A percentile compares a stretch with the other conserved stretches of the same genome.
phyloP scores from a whole-genome alignment of 2,888 invertebrate species.

The Tetragonisca angustula region DNA sequence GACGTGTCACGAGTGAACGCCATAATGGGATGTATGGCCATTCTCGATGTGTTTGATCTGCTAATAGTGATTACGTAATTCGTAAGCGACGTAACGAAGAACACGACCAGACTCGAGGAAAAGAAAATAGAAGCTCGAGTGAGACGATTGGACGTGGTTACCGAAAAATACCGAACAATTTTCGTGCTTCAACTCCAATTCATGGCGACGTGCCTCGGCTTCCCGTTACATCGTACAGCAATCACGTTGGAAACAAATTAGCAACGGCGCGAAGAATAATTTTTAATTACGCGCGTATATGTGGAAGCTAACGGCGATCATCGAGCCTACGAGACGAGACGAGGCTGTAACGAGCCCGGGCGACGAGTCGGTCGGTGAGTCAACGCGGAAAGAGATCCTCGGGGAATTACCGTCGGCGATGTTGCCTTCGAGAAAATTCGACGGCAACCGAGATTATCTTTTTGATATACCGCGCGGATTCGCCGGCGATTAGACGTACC shows the following conservation, averaged over 20 bases:
- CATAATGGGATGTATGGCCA: neutral
- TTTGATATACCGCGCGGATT: conserved; percentile 69
- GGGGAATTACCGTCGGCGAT: conserved; percentile 44
- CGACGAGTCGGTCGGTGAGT: conserved; percentile 19
- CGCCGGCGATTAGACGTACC: conserved; percentile 28
- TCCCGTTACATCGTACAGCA: neutral
- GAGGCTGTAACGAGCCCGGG: conserved; percentile 34
- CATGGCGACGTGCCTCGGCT: neutral
- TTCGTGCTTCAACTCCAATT: neutral
- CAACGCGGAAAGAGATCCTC: conserved; percentile 25
- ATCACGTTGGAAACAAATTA: conserved; percentile 9
- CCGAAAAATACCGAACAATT: neutral
- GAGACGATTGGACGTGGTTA: neutral
- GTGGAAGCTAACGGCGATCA: conserved; percentile 7
- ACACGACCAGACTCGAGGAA: neutral
- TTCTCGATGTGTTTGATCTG: neutral
- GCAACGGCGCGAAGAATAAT: conserved; percentile 5
- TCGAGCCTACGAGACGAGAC: neutral
- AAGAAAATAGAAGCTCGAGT: neutral
- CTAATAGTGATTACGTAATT: neutral
- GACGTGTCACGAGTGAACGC: neutral
- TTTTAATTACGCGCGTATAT: conserved; percentile 38
- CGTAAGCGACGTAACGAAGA: neutral
- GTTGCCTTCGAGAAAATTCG: conserved; percentile 55
- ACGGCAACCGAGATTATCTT: conserved; percentile 68